A percentile compares a stretch with the other conserved stretches of the same genome.
phyloP scores from a whole-genome alignment of 2,888 invertebrate genomes.

The Eugnorisma glareosa region DNA sequence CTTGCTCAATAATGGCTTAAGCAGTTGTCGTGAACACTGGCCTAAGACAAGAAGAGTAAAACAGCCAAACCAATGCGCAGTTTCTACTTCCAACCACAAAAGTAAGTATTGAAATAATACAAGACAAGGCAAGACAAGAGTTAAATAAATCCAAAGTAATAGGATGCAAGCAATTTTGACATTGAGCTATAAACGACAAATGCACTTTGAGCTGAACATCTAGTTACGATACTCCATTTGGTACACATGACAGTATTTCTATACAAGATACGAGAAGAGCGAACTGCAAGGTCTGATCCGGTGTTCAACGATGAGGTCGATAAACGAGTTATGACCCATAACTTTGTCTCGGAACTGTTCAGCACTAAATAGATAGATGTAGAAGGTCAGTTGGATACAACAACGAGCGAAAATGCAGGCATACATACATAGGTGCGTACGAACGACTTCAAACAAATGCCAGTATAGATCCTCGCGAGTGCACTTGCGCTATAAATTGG shows the following conservation, averaged over 20 bases:
- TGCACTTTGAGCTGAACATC: slow-evolving; percentile 4
- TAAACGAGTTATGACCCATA: slow-evolving; percentile 62
- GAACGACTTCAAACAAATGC: background rate
- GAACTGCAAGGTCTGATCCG: slow-evolving; percentile 33
- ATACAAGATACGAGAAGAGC: slow-evolving; percentile 29
- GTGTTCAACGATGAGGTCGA: slow-evolving; percentile 42
- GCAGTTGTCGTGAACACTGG: background rate
- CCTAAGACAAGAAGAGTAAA: background rate
- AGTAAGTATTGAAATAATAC: slow-evolving; percentile 17
- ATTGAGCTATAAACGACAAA: slow-evolving; percentile 24
- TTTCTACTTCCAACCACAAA: background rate
- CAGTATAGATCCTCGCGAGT: no score
- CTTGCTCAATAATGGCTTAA: background rate
- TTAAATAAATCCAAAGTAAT: background rate
- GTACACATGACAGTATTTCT: slow-evolving; percentile 33
- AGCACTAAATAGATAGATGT: background rate
- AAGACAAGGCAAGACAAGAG: background rate
- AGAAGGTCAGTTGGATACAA: slow-evolving; percentile 13
- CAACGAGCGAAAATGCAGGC: background rate
- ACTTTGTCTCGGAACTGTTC: slow-evolving; percentile 42
- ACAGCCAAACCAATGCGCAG: background rate
- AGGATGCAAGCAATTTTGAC: slow-evolving; percentile 14
- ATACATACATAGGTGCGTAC: background rate
- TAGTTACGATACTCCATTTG: slow-evolving; percentile 22
- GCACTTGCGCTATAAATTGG: background rate